A percentile compares a stretch with the other conserved stretches of the same genome.
phyloP scores from a whole-genome alignment of 2,888 invertebrate genomes.

The Bedellia somnulentella region DNA sequence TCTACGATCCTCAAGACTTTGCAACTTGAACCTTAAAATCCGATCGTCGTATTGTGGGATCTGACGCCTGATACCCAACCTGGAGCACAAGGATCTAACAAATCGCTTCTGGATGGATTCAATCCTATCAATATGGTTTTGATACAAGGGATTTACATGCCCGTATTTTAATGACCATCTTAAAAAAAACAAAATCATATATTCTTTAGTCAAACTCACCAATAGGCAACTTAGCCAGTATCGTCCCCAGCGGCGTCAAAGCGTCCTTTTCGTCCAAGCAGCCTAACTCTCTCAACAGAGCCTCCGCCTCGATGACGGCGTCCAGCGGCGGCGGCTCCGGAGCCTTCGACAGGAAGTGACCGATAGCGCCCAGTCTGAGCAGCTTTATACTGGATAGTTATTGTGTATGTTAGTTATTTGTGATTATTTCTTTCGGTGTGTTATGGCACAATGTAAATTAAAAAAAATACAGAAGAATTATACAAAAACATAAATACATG shows the following conservation, averaged over 20 bases:
- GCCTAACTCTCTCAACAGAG: conserved; percentile 79
- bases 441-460: background rate
- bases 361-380: conserved; percentile 86
- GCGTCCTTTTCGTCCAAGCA: conserved; percentile 87
- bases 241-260: conserved; percentile 89
- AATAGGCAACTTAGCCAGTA: conserved; percentile 91
- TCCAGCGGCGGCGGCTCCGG: conserved; percentile 97
- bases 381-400: conserved; percentile 59
- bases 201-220: conserved; percentile 17
- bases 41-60: too few species aligned
- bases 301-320: conserved; percentile 97
- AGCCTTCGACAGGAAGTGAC: conserved; percentile 92
- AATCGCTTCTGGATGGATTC: too few species aligned
- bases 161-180: too few species aligned
- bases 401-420: too few species aligned
- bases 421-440: too few species aligned
- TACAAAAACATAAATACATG: background rate
- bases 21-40: too few species aligned
- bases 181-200: conserved; percentile 65
- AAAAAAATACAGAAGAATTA: background rate
- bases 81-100: too few species aligned
- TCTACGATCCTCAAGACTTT: too few species aligned
- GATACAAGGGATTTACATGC: too few species aligned
- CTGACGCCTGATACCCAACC: too few species aligned
- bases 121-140: too few species aligned